These are phyloP conservation scores for Anolis apletophallus DNA, from an alignment of 2,797 vertebrate genomes.

Conservation along the genomic window DNA sequence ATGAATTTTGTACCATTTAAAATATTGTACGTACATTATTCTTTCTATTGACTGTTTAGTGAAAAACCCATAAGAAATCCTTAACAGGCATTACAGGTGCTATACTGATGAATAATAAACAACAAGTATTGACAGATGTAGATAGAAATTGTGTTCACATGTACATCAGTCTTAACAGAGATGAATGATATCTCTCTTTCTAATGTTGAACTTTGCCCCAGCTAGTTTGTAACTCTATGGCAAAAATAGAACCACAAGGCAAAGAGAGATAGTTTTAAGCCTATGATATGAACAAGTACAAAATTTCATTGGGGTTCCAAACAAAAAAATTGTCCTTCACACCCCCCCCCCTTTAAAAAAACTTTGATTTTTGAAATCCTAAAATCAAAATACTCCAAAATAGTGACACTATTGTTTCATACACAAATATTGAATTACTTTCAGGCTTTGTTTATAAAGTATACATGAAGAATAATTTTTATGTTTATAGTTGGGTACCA, in stretches of 20 bases:
- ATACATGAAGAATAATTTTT: no score
- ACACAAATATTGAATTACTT: no score
- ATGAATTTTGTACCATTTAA: conserved; percentile 1
- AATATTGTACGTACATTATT: not conserved
- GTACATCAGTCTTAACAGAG: not conserved
- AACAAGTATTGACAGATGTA: not conserved
- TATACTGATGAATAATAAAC: not conserved
- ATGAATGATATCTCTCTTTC: not conserved
- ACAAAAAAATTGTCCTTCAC: no score
- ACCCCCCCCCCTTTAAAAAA: no score
- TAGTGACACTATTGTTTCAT: no score
- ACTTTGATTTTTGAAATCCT: no score
- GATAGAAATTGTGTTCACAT: not conserved
- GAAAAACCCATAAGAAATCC: no score
- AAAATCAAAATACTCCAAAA: no score
- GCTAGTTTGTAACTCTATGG: not conserved
- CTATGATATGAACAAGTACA: not conserved
- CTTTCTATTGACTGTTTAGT: not conserved
- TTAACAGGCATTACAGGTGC: not conserved
- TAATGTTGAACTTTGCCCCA: not conserved
- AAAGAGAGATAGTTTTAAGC: not conserved
- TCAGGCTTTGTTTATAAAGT: no score
- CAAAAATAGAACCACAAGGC: no score
- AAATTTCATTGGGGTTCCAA: no score
- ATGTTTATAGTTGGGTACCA: no score